Conservation (phyloP, 2,888 invertebrate species). For the Orgyia antiqua region DNA sequence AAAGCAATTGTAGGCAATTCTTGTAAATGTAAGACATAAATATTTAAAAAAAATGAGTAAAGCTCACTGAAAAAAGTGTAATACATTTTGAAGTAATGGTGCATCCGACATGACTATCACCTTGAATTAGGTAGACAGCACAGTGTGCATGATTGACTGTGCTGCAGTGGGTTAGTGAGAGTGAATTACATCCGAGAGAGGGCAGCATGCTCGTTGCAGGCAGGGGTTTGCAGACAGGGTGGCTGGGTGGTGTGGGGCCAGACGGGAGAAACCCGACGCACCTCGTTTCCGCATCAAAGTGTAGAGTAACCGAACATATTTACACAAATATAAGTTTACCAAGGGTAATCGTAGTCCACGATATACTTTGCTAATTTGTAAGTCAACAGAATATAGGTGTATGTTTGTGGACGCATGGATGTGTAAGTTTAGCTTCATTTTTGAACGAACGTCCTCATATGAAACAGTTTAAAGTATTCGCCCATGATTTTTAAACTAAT, state of each 20-base stretch:
- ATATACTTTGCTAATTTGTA: constrained; percentile 37
- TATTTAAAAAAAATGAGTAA: too few species aligned
- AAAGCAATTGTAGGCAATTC: too few species aligned
- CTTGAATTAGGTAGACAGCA: constrained; percentile 60
- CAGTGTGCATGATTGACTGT: constrained; percentile 70
- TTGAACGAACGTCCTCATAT: too few species aligned
- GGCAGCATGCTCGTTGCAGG: constrained; percentile 30
- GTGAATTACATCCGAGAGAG: constrained; percentile 65
- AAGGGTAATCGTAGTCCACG: constrained; percentile 44
- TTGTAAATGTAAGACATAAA: too few species aligned
- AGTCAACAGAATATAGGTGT: constrained; percentile 6
- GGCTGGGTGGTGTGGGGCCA: constrained; percentile 63
- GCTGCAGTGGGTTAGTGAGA: constrained; percentile 78
- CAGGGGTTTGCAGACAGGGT: constrained; percentile 58
- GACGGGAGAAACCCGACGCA: constrained; percentile 71
- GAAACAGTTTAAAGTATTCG: too few species aligned
- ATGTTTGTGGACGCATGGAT: too few species aligned
- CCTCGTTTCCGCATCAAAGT: constrained; percentile 65
- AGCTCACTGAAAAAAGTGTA: too few species aligned
- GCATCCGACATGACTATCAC: too few species aligned
- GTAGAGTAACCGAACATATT: constrained; percentile 37
- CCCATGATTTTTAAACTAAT: too few species aligned
- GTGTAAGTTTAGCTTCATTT: too few species aligned
- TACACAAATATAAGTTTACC: constrained; percentile 42
- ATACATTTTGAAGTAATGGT: too few species aligned